phyloP scores from a whole-genome alignment of 53 echinoderm and acorn worm species.

The Mesocentrotus franciscanus region DNA sequence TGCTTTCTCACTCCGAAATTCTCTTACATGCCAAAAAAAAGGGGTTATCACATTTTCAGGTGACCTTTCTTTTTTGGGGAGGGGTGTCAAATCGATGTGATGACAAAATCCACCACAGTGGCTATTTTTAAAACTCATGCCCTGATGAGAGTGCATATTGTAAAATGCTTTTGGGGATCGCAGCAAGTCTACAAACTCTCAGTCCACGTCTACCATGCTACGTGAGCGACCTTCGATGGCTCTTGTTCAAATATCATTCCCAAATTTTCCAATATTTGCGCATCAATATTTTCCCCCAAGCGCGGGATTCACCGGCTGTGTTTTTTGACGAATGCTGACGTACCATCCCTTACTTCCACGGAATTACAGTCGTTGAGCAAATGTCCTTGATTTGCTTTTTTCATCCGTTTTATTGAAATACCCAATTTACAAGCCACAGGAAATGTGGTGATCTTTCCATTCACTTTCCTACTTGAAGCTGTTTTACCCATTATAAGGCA shows the following conservation, averaged over 20 bases:
- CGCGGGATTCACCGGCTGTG: neutral
- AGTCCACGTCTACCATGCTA: neutral
- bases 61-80: too few relatives aligned
- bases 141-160: neutral
- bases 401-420: neutral
- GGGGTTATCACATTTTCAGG: too few relatives aligned
- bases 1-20: too few relatives aligned
- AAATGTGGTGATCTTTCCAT: neutral
- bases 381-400: neutral
- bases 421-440: neutral
- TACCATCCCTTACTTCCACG: neutral
- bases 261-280: conserved; percentile 50
- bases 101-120: neutral
- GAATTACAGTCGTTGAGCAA: neutral
- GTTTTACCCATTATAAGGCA: neutral
- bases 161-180: conserved; percentile 5
- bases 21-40: too few relatives aligned
- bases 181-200: neutral
- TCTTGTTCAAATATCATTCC: conserved; percentile 51
- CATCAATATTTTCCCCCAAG: conserved; percentile 27
- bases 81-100: too few relatives aligned
- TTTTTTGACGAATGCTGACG: conserved; percentile 13
- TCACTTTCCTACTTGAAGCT: neutral
- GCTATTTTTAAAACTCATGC: neutral
- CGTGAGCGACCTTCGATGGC: conserved; percentile 19